phyloP scores from a whole-genome alignment of 2,113 vertebrate species.

The Cebus imitator region DNA sequence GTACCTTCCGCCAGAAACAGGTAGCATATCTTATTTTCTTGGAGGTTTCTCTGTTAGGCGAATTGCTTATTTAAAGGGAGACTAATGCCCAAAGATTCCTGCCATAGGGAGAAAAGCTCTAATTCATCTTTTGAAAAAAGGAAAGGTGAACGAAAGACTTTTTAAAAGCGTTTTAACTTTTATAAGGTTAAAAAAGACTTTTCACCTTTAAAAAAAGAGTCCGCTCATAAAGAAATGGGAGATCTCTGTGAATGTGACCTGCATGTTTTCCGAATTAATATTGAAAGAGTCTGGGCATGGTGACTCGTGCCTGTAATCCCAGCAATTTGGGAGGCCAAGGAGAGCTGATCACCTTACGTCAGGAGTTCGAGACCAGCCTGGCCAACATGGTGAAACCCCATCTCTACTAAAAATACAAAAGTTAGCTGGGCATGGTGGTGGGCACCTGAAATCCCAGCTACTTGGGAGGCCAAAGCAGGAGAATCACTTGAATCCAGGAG shows the following conservation, averaged over 20 bases:
- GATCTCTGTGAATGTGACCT: not conserved
- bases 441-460: too few relatives aligned
- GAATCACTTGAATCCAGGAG: too few relatives aligned
- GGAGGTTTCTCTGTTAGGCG: slow-evolving; percentile 33
- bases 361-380: too few relatives aligned
- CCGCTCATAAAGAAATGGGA: not conserved
- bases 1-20: fast-evolving
- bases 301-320: too few relatives aligned
- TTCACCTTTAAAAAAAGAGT: not conserved
- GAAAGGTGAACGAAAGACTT: not conserved
- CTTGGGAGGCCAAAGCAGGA: too few relatives aligned
- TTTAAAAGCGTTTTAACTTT: not conserved
- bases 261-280: not conserved
- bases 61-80: not conserved
- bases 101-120: not conserved
- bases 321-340: too few relatives aligned
- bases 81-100: not conserved
- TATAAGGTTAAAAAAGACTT: not conserved
- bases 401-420: too few relatives aligned
- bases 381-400: too few relatives aligned
- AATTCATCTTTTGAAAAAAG: not conserved
- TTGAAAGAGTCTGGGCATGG: too few relatives aligned
- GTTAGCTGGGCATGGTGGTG: too few relatives aligned
- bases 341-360: too few relatives aligned
- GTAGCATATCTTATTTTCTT: slow-evolving; percentile 2